Evolutionary conservation across 2,797 vertebrate genomes (phyloP).

Genomic region (Hoplostethus mediterraneus): DNA sequence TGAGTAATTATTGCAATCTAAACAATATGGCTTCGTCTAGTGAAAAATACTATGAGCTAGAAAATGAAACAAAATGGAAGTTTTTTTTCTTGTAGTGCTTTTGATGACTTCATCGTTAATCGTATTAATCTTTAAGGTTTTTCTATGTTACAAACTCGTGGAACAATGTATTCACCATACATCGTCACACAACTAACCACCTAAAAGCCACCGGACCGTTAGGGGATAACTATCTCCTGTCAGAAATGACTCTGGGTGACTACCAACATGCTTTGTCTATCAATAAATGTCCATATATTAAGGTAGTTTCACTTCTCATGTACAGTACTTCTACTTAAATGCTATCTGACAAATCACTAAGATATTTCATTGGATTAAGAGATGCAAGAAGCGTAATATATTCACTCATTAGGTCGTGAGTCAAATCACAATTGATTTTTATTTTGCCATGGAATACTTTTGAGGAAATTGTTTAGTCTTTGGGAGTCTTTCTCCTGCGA

Average conservation of each 20-base stretch:
- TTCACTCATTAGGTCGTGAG: conserved; percentile 46
- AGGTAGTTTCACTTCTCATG: conserved; percentile 52
- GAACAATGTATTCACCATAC: conserved; percentile 49
- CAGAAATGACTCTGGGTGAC: background rate
- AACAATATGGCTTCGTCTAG: conserved; percentile 99
- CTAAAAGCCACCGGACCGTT: conserved; percentile 46
- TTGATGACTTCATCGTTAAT: conserved; percentile 34
- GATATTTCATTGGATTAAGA: conserved; percentile 41
- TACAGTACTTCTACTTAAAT: conserved; percentile 58
- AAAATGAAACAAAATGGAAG: conserved; percentile 60
- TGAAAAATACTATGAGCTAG: conserved; percentile 87
- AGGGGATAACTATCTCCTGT: conserved; percentile 19
- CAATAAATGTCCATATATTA: conserved; percentile 36
- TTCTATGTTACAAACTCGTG: conserved; percentile 56
- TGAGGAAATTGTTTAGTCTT: conserved; percentile 35
- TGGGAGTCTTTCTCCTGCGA: conserved; percentile 20
- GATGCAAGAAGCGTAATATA: conserved; percentile 48
- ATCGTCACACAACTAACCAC: conserved; percentile 44
- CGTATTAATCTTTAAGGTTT: conserved; percentile 32
- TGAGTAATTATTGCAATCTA: conserved; percentile 95
- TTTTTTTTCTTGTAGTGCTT: conserved; percentile 21
- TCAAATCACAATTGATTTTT: conserved; percentile 10
- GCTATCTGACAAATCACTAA: conserved; percentile 47
- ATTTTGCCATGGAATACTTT: conserved; percentile 18
- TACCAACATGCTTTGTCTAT: conserved; percentile 67